A percentile compares a stretch with the other conserved stretches of the same genome.
These are phyloP conservation scores for Erythrolamprus reginae DNA, from an alignment of 2,113 vertebrate species.

Conservation along the genomic window DNA sequence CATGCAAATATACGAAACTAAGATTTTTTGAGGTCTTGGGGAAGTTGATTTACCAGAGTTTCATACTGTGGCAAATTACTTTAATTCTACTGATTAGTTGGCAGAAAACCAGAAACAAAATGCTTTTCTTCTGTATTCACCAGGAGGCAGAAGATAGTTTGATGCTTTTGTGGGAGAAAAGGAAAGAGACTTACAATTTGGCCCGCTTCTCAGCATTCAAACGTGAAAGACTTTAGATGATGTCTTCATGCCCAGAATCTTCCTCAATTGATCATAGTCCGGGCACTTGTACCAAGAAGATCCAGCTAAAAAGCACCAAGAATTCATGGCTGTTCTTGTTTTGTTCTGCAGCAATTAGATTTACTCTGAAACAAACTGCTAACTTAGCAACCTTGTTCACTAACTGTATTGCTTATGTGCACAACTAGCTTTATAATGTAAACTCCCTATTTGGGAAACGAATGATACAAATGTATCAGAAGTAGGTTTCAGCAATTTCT, in stretches of 20 bases:
- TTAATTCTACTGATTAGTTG: not conserved
- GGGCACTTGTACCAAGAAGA: not conserved
- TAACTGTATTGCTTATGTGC: not conserved
- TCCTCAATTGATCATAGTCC: not conserved
- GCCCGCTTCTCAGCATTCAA: not conserved
- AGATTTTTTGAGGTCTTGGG: slow-evolving; percentile 59
- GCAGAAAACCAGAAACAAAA: not conserved
- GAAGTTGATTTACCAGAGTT: slow-evolving; percentile 51
- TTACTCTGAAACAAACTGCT: not conserved
- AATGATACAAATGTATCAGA: not conserved
- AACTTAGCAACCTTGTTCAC: not conserved
- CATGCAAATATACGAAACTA: slow-evolving; percentile 56
- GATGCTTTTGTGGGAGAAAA: not conserved
- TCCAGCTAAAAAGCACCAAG: not conserved
- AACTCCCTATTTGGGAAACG: not conserved
- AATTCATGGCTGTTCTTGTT: not conserved
- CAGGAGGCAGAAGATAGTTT: not conserved
- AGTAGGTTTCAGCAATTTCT: no score
- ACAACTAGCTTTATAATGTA: not conserved
- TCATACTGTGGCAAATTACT: slow-evolving; percentile 38
- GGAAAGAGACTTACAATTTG: not conserved
- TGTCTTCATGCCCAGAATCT: not conserved
- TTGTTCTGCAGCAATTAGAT: not conserved
- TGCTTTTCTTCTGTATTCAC: not conserved
- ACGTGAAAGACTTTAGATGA: not conserved